phyloP scores from a whole-genome alignment of 2,113 vertebrate genomes.

The Vireo altiloquus region DNA sequence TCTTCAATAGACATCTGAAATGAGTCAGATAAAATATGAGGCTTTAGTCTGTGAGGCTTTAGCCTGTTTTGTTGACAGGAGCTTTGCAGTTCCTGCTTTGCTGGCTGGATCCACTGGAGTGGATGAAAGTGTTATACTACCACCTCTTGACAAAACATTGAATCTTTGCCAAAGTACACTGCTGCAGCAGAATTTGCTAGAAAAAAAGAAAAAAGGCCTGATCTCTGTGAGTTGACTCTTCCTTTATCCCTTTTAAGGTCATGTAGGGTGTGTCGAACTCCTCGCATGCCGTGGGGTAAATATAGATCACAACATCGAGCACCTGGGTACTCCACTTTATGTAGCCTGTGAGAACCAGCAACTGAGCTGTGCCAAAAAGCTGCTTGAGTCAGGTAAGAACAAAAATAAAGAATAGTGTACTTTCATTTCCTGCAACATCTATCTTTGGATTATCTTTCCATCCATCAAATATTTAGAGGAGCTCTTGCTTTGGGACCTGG shows the following conservation, averaged over 20 bases:
- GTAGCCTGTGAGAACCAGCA: constrained; percentile 81
- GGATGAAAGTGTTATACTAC: not conserved
- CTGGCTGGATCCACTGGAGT: not conserved
- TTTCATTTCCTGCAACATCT: not conserved
- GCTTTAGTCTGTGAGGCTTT: not conserved
- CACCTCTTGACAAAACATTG: not conserved
- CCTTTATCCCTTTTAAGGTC: constrained; percentile 72
- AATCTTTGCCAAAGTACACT: not conserved
- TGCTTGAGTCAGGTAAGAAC: constrained; percentile 84
- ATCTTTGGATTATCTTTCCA: not conserved
- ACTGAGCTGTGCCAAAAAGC: constrained; percentile 73
- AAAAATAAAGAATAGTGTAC: not conserved
- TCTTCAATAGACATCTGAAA: not conserved
- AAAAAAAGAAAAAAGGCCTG: not conserved
- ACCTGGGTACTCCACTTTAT: constrained; percentile 82
- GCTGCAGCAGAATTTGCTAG: not conserved
- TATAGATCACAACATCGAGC: constrained; percentile 73
- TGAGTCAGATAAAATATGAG: not conserved
- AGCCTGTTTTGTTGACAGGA: not conserved
- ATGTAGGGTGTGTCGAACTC: constrained; percentile 75
- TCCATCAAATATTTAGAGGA: not conserved
- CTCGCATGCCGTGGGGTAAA: constrained; percentile 71
- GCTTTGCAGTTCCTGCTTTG: not conserved
- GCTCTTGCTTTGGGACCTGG: not conserved
- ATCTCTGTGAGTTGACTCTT: not conserved